phyloP scores from a whole-genome alignment of 2,797 vertebrate species.

The Rhadinocentrus ornatus region DNA sequence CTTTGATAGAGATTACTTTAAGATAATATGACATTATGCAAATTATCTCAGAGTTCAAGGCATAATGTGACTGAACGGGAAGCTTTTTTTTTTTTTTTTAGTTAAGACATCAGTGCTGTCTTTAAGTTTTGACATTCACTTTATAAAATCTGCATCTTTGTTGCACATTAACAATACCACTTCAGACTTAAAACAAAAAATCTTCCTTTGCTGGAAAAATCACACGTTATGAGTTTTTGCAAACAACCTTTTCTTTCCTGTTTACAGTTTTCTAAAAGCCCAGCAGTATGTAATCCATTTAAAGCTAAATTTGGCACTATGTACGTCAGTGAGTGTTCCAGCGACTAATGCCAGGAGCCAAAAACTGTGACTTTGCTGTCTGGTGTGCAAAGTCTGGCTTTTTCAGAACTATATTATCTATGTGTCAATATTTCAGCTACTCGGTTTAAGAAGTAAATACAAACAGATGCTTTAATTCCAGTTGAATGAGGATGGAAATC shows the following conservation, averaged over 20 bases:
- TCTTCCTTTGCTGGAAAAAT: conserved; percentile 7
- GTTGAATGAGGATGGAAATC: conserved; percentile 26
- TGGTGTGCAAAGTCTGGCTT: not conserved
- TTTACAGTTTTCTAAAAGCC: conserved; percentile 10
- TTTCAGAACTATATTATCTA: not conserved
- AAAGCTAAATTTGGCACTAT: conserved; percentile 4
- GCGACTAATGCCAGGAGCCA: not conserved
- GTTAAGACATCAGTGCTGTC: conserved; percentile 38
- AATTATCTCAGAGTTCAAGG: conserved; percentile 62
- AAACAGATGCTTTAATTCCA: conserved; percentile 9
- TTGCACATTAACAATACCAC: conserved; percentile 15
- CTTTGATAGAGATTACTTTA: conserved; percentile 71
- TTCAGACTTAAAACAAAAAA: not conserved
- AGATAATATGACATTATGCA: conserved; percentile 76
- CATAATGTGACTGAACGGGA: conserved; percentile 44
- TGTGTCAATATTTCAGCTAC: conserved; percentile 10
- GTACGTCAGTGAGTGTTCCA: conserved; percentile 7
- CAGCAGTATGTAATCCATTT: not conserved
- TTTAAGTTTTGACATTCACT: conserved; percentile 34
- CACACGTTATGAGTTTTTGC: conserved; percentile 12
- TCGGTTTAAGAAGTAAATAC: conserved; percentile 20
- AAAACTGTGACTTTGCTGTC: conserved; percentile 10
- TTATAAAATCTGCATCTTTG: conserved; percentile 30
- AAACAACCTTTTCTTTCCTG: conserved; percentile 3
- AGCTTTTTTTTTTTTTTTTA: conserved; percentile 27